Evolutionary conservation across 2,797 vertebrate genomes (phyloP), one percentile per base, ranked within the genome.

Genomic region (Enteromius mattozi): DNA sequence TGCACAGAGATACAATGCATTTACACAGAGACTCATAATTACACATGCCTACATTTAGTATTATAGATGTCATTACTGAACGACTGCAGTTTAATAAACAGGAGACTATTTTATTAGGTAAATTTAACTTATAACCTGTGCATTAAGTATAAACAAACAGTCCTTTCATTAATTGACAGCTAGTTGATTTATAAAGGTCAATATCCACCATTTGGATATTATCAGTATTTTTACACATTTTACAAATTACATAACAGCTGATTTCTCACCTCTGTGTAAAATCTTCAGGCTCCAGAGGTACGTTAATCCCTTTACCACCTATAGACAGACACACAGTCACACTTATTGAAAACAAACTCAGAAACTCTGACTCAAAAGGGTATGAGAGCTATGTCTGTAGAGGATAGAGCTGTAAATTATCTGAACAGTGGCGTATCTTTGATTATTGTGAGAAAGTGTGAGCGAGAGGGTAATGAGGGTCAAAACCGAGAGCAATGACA

Each of bases 201-300:
- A 51, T 51, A 51, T 51, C 17, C 16, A 51, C n/a, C 16, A 37
- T 56, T 56, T 59, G 8, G n/a, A 61, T 61, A 30, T 42, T 56
- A 65, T n/a, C 6, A 17, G 49, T 66, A 63, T 45, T 42, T 56
- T 21, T 6, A 66, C 9, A 65, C 2, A 2, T 33, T 54, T 24
- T 19, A 9, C 5, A 33, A 81, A 3, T 51, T 19, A 37, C 16
- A 65, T 49, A 12, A n/a, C 47, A n/a, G 9, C 16, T 14, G 45
- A 75, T 86, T 87, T 93, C 97, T 95, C 93, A 99, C 98, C 98
- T 96, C 98, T 95, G 90, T 99, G 98, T 88, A 99, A 96, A 94
- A 99, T 99, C 96, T 99, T 99, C 87, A 99, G 93, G 85, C 97
- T 99, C 98, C 98, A 99, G 87, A 99, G 94, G 94, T 99, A 99